Conservation (phyloP, 2,888 invertebrate species). For the Hartigia nigra region DNA sequence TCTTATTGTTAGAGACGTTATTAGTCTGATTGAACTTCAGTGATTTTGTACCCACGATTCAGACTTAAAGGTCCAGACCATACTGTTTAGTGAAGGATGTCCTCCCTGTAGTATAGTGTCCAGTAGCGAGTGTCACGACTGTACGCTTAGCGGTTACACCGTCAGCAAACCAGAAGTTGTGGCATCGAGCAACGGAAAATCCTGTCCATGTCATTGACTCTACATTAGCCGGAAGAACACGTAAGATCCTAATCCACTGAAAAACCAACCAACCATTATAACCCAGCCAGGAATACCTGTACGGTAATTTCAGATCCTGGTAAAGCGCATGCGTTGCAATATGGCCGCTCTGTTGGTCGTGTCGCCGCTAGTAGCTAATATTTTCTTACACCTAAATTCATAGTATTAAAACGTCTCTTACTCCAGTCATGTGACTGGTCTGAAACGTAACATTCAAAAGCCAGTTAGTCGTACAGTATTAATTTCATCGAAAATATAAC, state of each 20-base stretch:
- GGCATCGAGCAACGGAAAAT: constrained; percentile 28
- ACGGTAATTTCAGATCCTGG: constrained; percentile 39
- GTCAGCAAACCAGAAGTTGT: constrained; percentile 25
- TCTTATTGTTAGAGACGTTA: background rate
- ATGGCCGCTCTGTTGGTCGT: constrained; percentile 33
- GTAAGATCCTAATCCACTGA: background rate
- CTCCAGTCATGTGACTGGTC: background rate
- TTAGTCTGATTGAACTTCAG: background rate
- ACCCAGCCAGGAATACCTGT: constrained; percentile 8
- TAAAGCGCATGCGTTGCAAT: constrained; percentile 42
- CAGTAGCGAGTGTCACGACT: background rate
- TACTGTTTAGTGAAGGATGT: background rate
- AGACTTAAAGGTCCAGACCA: background rate
- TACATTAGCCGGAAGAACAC: constrained; percentile 13
- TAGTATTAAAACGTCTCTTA: constrained; percentile 30
- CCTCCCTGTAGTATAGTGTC: background rate
- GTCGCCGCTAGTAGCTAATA: constrained; percentile 43
- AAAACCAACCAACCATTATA: background rate
- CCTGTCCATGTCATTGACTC: constrained; percentile 39
- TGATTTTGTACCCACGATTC: background rate
- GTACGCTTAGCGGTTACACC: background rate
- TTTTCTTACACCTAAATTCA: constrained; percentile 46
- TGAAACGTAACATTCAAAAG: background rate
- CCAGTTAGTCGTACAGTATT: background rate
- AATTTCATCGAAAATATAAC: background rate